phyloP scores from a whole-genome alignment of 1,140 invertebrate genomes.

The Manduca sexta region DNA sequence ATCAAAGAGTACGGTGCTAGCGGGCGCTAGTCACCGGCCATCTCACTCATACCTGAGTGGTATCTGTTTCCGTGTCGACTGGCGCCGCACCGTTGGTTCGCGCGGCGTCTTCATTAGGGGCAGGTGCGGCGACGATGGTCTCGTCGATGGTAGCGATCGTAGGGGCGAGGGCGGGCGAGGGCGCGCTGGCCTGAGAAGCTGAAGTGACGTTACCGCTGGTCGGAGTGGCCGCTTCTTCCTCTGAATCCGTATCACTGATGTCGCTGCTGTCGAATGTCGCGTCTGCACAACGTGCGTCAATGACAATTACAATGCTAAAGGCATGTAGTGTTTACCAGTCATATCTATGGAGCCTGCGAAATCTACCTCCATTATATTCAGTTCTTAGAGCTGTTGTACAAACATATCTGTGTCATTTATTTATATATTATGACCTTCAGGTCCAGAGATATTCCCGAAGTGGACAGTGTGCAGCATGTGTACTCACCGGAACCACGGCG shows the following conservation, averaged over 20 bases:
- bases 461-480: background rate
- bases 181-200: background rate
- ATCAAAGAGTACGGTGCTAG: no score
- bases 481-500: constrained; percentile 18
- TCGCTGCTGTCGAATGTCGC: constrained; percentile 56
- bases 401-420: no score
- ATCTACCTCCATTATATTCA: no score
- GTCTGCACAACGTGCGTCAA: constrained; percentile 19
- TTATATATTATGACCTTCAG: no score
- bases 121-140: background rate
- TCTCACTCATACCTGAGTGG: no score
- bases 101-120: no score
- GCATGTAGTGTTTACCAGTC: background rate
- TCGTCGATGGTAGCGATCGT: background rate
- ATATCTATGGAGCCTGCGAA: background rate
- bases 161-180: background rate
- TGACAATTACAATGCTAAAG: no score
- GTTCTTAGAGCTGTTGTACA: no score
- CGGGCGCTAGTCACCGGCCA: no score
- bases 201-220: background rate
- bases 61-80: no score
- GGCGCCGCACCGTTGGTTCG: no score
- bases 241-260: constrained; percentile 39
- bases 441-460: no score
- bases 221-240: constrained; percentile 12